These are phyloP conservation scores for Aphodius sticticus DNA, from an alignment of 2,888 invertebrate genomes.

Conservation along the genomic window DNA sequence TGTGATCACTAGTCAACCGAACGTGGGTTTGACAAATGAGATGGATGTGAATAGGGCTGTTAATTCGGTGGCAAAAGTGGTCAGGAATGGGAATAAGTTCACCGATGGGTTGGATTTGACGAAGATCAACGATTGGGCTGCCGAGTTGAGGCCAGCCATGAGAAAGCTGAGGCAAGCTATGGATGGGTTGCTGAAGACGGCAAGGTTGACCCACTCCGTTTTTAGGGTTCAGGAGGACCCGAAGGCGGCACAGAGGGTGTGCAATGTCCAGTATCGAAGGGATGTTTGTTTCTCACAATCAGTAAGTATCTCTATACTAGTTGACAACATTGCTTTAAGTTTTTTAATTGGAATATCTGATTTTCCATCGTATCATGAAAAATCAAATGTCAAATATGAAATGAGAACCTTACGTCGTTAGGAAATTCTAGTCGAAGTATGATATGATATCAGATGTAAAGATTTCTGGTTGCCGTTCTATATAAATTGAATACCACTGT, in stretches of 20 bases:
- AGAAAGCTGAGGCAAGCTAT: slow-evolving; percentile 82
- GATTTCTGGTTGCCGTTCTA: too few species aligned
- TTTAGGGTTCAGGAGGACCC: slow-evolving; percentile 82
- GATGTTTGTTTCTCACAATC: slow-evolving; percentile 94
- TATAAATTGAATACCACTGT: too few species aligned
- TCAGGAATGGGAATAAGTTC: slow-evolving; percentile 75
- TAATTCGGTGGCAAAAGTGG: slow-evolving; percentile 63
- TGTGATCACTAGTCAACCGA: slow-evolving; percentile 48
- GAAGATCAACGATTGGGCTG: slow-evolving; percentile 77
- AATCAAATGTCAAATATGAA: too few species aligned
- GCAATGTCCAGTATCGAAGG: slow-evolving; percentile 79
- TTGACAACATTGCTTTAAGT: slow-evolving; percentile 8
- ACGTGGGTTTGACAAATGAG: slow-evolving; percentile 43
- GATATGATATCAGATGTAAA: too few species aligned
- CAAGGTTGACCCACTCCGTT: slow-evolving; percentile 83
- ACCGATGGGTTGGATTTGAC: slow-evolving; percentile 75
- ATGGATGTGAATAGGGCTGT: slow-evolving; percentile 60
- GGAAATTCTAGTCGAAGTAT: too few species aligned
- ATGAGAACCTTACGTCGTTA: too few species aligned
- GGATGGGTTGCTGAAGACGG: slow-evolving; percentile 78
- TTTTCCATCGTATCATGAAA: too few species aligned
- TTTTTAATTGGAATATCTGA: too few species aligned
- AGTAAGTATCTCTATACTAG: slow-evolving; percentile 64
- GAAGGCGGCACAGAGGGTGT: slow-evolving; percentile 75
- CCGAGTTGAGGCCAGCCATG: slow-evolving; percentile 80